Percentiles rank a stretch among this genome's conserved stretches.
phyloP scores from a whole-genome alignment of 1,140 invertebrate genomes.

The Brachionus calyciflorus region DNA sequence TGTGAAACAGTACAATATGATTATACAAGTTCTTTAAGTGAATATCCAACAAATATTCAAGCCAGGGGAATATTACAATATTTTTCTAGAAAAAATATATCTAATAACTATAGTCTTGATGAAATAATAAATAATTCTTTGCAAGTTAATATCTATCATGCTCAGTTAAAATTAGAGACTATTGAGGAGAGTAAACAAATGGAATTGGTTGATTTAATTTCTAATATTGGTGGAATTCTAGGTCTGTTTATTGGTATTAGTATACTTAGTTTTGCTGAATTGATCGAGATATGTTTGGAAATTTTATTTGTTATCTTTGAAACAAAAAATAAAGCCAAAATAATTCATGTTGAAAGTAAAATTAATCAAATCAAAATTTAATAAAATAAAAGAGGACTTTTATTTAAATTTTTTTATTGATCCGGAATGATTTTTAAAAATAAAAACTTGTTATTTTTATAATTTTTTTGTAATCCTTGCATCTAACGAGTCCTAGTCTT shows the following conservation, averaged over 20 bases:
- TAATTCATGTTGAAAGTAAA: too few relatives aligned
- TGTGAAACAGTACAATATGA: slow-evolving; percentile 3
- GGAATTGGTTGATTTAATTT: neutral
- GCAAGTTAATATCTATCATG: neutral
- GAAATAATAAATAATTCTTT: neutral
- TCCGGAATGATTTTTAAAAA: too few relatives aligned
- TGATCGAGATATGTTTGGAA: neutral
- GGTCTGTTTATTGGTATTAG: slow-evolving; percentile 26
- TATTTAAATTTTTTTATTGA: too few relatives aligned
- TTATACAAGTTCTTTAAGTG: neutral
- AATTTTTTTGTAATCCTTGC: too few relatives aligned
- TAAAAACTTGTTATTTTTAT: too few relatives aligned
- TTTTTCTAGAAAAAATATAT: neutral
- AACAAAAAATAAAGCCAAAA: too few relatives aligned
- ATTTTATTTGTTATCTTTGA: too few relatives aligned
- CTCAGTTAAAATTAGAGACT: neutral
- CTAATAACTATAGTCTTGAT: neutral
- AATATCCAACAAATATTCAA: neutral
- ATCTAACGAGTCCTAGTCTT: too few relatives aligned
- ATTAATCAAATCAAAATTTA: too few relatives aligned
- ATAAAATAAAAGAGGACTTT: too few relatives aligned
- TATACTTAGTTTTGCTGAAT: neutral
- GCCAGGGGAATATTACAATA: neutral
- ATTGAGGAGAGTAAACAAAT: neutral
- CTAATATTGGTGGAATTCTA: slow-evolving; percentile 4